phyloP scores from a whole-genome alignment of 1,140 invertebrate genomes.

The Physella acuta region DNA sequence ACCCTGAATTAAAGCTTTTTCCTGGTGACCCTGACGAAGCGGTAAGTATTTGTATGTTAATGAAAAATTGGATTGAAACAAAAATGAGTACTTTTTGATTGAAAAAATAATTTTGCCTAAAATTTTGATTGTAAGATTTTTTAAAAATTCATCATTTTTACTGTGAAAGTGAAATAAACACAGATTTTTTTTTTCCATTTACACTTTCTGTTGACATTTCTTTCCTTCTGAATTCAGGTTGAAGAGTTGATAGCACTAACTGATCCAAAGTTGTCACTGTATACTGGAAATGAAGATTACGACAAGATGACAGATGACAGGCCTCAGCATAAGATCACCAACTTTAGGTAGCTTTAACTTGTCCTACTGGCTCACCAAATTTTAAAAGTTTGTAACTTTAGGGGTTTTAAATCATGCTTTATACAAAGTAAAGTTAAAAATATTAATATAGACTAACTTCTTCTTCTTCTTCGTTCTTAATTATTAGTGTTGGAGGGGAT shows the following conservation, averaged over 20 bases:
- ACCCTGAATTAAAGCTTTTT: constrained; percentile 70
- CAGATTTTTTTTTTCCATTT: no score
- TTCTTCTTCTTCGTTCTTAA: no score
- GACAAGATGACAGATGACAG: constrained; percentile 65
- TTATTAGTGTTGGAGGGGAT: no score
- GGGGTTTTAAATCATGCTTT: no score
- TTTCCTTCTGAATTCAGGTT: constrained; percentile 37
- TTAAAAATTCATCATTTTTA: neutral
- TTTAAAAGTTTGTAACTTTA: no score
- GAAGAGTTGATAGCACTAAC: constrained; percentile 75
- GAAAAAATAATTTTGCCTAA: neutral
- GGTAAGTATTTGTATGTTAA: constrained; percentile 38
- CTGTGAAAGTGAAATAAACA: neutral
- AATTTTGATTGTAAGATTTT: neutral
- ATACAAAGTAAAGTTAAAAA: no score
- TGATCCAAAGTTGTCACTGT: constrained; percentile 74
- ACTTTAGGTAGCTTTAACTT: constrained; percentile 60
- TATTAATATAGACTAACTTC: no score
- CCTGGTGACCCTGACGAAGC: constrained; percentile 75
- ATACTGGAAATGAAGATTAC: constrained; percentile 66
- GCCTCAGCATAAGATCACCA: constrained; percentile 71
- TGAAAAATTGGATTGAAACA: neutral
- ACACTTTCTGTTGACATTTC: neutral
- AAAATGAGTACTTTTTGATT: neutral
- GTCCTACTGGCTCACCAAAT: no score